Evolutionary conservation across 2,113 vertebrate genomes (phyloP).

Genomic region (Recurvirostra avosetta): DNA sequence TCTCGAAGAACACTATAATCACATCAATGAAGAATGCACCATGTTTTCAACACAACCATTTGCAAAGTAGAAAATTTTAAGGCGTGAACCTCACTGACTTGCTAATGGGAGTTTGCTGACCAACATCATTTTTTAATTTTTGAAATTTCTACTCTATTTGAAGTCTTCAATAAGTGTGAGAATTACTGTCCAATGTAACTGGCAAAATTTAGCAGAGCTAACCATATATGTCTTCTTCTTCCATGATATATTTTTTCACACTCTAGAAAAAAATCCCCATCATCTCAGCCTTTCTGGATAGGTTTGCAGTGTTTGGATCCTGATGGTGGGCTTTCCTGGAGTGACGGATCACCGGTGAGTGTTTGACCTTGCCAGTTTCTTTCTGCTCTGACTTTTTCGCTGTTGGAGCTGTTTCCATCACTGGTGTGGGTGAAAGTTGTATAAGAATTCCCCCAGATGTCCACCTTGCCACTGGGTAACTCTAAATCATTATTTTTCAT

Average conservation of each 20-base stretch:
- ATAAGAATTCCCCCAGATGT: not conserved
- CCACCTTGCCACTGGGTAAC: not conserved
- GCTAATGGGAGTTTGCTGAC: not conserved
- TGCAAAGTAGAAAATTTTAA: not conserved
- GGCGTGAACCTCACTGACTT: not conserved
- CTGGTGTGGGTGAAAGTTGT: not conserved
- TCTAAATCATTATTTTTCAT: not conserved
- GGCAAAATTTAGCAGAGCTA: not conserved
- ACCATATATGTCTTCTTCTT: not conserved
- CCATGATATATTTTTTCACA: not conserved
- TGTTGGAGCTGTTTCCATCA: not conserved
- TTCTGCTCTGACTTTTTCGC: not conserved
- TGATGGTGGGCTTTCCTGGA: slow-evolving; percentile 81
- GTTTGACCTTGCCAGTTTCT: not conserved
- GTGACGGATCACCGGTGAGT: slow-evolving; percentile 83
- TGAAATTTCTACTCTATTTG: not conserved
- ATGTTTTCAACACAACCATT: not conserved
- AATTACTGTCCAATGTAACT: not conserved
- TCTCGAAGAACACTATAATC: not conserved
- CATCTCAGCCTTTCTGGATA: slow-evolving; percentile 78
- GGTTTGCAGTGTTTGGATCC: slow-evolving; percentile 77
- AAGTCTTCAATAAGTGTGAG: not conserved
- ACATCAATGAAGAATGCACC: not conserved
- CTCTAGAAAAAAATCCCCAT: slow-evolving; percentile 5
- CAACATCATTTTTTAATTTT: not conserved